Base-by-base conservation (phyloP, 2,797 vertebrate species). In the Poeciliopsis gracilis region DNA sequence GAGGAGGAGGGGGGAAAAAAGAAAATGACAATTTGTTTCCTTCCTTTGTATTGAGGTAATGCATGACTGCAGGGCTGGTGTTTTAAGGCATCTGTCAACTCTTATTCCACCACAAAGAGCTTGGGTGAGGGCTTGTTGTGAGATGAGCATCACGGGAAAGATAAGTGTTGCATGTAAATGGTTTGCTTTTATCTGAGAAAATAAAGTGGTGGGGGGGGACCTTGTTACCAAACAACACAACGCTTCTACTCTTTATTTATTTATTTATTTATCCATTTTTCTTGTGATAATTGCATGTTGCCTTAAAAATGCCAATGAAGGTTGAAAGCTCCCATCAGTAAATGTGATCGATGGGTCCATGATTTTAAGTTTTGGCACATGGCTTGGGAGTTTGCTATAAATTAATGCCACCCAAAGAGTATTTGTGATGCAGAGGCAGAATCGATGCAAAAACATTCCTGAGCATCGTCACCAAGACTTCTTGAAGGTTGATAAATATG, bases 71-170 rank as follows among this genome's bases (percentile, higher is more conserved):
- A 73, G 59, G 72, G 38, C 61, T 30, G 41, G 76, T 6, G 38
- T 77, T 78, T 76, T 45, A 63, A 25, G 59, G 72, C 28, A 61
- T 67, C 28, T 63, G 75, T 82, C 70, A 74, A 13, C 33, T 51
- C 49, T 18, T 78, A 10, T 75, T 73, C 13, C 23, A 73, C 69
- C 51, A 41, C 49, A 63, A 79, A 79, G 25, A 5, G 43, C 43
- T 77, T 77, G 6, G 9, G 41, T 84, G 46, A 70, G 53, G 61
- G 53, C 73, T 59, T 47, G 45, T 63, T 13, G 69, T 47, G 69
- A 7, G 75, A 55, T 25, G 45, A 80, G 77, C 46, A 69, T 78
- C 46, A 66, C 47, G 43, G 71, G 25, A 79, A 67, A 61, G 61
- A 75, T 59, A 71, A 25, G 47, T 30, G 25, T 73, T 51, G 70